Conservation (phyloP, 2,797 vertebrate species). For the Coluber constrictor region DNA sequence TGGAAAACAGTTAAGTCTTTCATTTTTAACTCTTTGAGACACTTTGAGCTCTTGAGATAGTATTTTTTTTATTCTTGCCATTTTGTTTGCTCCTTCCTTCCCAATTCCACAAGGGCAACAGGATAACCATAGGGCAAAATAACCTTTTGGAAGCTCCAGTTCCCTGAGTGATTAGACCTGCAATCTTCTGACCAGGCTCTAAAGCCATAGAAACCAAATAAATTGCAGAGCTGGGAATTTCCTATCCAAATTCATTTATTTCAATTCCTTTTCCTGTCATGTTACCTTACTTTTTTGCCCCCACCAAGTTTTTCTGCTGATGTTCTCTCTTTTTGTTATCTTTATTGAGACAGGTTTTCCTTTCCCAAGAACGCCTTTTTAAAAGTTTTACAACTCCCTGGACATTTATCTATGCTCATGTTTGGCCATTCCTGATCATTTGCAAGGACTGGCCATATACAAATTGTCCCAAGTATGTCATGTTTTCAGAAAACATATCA, state of each 20-base stretch:
- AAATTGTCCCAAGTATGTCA: background rate
- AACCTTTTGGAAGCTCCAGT: background rate
- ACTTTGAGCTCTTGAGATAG: background rate
- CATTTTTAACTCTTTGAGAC: too few species aligned
- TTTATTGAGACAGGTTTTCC: background rate
- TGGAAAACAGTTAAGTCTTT: too few species aligned
- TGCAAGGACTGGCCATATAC: background rate
- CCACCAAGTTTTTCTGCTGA: background rate
- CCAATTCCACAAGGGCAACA: background rate
- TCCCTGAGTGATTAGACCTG: too few species aligned
- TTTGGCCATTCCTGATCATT: background rate
- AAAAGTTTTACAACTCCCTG: background rate
- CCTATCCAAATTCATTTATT: background rate
- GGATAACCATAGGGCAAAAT: background rate
- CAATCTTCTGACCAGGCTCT: background rate
- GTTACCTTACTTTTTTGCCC: background rate
- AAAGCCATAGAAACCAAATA: background rate
- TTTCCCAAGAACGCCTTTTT: background rate
- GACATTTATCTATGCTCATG: background rate
- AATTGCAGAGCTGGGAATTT: background rate
- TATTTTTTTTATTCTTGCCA: background rate
- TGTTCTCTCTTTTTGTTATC: background rate
- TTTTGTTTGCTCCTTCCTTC: background rate
- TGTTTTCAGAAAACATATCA: background rate
- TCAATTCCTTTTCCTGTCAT: background rate